Evolutionary conservation across 2,888 invertebrate genomes (phyloP), one percentile per base, ranked within the genome.

Genomic region (Mythimna pallens): DNA sequence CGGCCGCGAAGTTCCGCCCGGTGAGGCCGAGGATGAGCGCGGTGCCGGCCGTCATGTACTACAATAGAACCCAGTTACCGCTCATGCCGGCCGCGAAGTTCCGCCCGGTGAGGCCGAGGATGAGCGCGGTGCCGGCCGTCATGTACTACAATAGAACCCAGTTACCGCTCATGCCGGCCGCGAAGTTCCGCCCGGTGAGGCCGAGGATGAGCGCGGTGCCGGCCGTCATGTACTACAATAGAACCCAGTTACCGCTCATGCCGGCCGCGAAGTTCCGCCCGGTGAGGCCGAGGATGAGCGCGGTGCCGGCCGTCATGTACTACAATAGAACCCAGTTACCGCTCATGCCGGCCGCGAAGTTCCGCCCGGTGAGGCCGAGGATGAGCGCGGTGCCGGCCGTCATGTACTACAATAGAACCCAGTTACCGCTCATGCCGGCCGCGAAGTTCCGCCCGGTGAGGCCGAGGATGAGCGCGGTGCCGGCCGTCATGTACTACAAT

Each of bases 41-140:
- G 75, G 97, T 96, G 74, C 99, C 99, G 20, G 99, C 99, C 64
- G 99, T 99, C 99, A 99, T 99, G 95, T 99, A 99, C 96, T 99
- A n/a, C n/a, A n/a, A n/a, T n/a, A n/a, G n/a, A n/a, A n/a, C n/a
- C n/a, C n/a, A n/a, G n/a, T n/a, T n/a, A n/a, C 99, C 99, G 73
- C 99, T 99, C 99, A 99, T 99, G 86, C 99, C 99, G 63, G 99
- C 99, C 12, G 99, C 99, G 96, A 99, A 99, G 96, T 99, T 99
- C 80, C 99, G 96, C 1, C 99, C 99, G 10, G 99, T 99, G 76
- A 98, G 97, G 1, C 99, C 99, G 22, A 99, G 97, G 89, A 99
- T 98, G 66, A 99, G 97, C 79, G 98, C 98, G 75, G 97, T 96
- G 74, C 99, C 99, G 20, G 99, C 99, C 64, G 99, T 99, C 99